phyloP scores from a whole-genome alignment of 2,888 invertebrate genomes.

The Drosophila algonquin region DNA sequence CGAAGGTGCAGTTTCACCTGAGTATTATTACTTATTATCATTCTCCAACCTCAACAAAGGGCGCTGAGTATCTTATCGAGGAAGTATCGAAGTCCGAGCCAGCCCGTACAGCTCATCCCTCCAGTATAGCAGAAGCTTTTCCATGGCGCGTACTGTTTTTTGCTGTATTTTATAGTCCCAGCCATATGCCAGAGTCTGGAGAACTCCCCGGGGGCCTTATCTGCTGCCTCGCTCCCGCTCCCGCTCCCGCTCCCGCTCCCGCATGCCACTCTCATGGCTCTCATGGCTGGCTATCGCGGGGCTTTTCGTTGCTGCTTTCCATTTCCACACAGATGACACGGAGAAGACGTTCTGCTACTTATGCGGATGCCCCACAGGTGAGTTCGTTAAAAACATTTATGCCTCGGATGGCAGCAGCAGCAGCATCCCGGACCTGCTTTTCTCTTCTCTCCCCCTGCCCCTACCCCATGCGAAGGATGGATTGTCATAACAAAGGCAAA shows the following conservation, averaged over 20 bases:
- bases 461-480: constrained; percentile 53
- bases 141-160: constrained; percentile 1
- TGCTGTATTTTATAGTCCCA: constrained; percentile 23
- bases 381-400: constrained; percentile 62
- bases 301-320: constrained; percentile 28
- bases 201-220: constrained; percentile 15
- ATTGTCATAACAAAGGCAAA: constrained; percentile 76
- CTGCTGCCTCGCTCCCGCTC: not conserved
- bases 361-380: constrained; percentile 55
- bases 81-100: not conserved
- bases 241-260: not conserved
- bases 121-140: not conserved
- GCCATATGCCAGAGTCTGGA: constrained; percentile 15
- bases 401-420: constrained; percentile 31
- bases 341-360: constrained; percentile 43
- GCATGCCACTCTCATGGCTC: not conserved
- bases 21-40: no score
- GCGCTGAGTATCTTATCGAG: no score
- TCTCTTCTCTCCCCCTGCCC: not conserved
- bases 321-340: constrained; percentile 37
- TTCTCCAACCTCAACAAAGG: no score
- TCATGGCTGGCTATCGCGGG: constrained; percentile 31
- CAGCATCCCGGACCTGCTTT: constrained; percentile 1
- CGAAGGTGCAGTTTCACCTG: no score
- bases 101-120: not conserved